These are phyloP conservation scores for Anguilla anguilla DNA, from an alignment of 2,797 vertebrate genomes.

Conservation along the genomic window DNA sequence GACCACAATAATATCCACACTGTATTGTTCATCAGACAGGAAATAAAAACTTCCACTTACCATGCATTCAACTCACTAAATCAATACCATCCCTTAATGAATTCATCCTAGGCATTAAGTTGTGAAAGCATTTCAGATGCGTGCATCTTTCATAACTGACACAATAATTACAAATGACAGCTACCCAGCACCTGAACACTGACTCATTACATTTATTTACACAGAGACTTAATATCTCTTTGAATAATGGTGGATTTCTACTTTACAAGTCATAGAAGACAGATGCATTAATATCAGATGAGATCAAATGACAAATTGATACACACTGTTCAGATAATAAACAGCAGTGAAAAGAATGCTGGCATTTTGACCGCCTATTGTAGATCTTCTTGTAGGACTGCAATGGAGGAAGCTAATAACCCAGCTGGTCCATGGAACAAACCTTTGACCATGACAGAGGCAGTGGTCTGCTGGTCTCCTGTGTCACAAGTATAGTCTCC, in stretches of 20 bases:
- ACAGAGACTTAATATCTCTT: not conserved
- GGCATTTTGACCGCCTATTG: not conserved
- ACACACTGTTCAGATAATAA: not conserved
- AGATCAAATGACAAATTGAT: not conserved
- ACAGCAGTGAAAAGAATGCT: not conserved
- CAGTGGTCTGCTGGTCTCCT: conserved; percentile 74
- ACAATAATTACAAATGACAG: not conserved
- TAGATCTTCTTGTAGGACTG: not conserved
- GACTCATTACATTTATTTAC: not conserved
- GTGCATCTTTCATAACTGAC: not conserved
- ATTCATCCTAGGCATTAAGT: not conserved
- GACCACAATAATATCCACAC: not conserved
- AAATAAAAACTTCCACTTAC: not conserved
- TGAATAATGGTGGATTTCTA: not conserved
- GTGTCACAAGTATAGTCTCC: conserved; percentile 62
- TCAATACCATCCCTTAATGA: not conserved
- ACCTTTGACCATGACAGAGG: conserved; percentile 75
- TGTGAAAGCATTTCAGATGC: not conserved
- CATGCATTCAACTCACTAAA: not conserved
- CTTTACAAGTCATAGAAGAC: not conserved
- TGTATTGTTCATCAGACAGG: not conserved
- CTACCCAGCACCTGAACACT: not conserved
- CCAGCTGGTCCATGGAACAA: conserved; percentile 36
- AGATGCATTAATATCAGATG: not conserved
- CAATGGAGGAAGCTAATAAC: not conserved